Evolutionary conservation across 2,797 vertebrate species (phyloP), one percentile per base, ranked within the genome.

Genomic region (Limnodromus scolopaceus): DNA sequence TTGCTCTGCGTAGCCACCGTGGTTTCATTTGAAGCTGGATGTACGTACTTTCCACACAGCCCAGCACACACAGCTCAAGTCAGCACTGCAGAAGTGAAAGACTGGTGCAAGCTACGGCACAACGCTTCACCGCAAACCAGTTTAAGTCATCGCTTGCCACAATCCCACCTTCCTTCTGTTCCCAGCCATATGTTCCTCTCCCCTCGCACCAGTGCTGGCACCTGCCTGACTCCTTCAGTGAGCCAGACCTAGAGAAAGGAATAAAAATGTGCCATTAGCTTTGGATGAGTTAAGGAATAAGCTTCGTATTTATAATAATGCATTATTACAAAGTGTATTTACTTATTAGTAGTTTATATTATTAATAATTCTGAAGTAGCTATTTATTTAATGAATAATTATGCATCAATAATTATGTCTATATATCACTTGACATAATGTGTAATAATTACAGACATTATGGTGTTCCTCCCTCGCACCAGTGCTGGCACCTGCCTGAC

Each of bases 151-250:
- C 6, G 0, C 46, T 89, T 45, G 38, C 53, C 84, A 54, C 64
- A 41, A 57, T 69, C 94, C 93, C 82, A 84, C 79, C 60, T 77
- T 85, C 95, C 90, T 85, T 87, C 95, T 94, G 87, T 66, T 92
- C 63, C 55, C 79, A 76, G 87, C 78, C 82, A 27, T 76, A 69
- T 72, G 92, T 16, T 92, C 43, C 16, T 10, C 13, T 49, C 13
- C 24, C 19, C 16, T 54, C 5, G 2, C 27, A 30, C 30, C 81
- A 61, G 57, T 6, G 16, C 76, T 66, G 43, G 36, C 80, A 76
- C 55, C 68, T 65, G 83, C 66, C 58, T 2, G 28, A 17, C 34
- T 89, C 70, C 74, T 84, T 60, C 36, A 20, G 58, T 6, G 25
- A 83, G 71, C 49, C 45, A 38, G 49, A 64, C 16, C 18, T 24